A percentile compares a stretch with the other conserved stretches of the same genome.
phyloP scores from a whole-genome alignment of 2,797 vertebrate species.

The Alfaro cultratus region DNA sequence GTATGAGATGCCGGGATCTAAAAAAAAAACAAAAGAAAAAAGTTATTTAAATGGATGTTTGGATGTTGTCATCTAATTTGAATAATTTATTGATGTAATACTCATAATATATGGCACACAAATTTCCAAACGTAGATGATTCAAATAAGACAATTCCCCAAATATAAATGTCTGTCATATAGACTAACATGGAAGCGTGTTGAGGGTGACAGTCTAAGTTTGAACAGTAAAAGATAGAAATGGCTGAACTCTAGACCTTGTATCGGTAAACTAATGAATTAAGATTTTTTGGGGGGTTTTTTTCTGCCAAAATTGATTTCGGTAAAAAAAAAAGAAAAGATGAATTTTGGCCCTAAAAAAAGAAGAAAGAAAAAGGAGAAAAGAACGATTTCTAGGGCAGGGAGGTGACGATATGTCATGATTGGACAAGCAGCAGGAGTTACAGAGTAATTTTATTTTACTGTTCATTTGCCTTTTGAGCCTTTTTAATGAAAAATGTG shows the following conservation, averaged over 20 bases:
- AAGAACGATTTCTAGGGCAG: too few species aligned
- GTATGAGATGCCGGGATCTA: neutral
- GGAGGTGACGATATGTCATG: neutral
- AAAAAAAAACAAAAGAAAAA: too few species aligned
- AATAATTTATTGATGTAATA: neutral
- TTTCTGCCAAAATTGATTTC: too few species aligned
- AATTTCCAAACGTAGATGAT: neutral
- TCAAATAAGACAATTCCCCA: neutral
- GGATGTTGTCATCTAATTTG: neutral
- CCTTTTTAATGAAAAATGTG: neutral
- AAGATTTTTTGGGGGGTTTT: too few species aligned
- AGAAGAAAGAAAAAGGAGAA: too few species aligned
- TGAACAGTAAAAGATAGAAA: neutral
- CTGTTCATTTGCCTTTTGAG: neutral
- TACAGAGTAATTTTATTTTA: neutral
- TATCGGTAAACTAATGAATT: too few species aligned
- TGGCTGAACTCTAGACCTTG: neutral
- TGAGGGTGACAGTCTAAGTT: neutral
- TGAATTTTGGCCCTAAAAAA: too few species aligned
- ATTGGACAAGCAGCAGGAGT: neutral
- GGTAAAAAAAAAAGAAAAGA: too few species aligned
- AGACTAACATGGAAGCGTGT: too few species aligned
- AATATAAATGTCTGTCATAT: too few species aligned
- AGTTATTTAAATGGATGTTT: neutral
- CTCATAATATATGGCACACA: neutral